Evolutionary conservation across 2,113 vertebrate genomes (phyloP).

Genomic region (Athene noctua): DNA sequence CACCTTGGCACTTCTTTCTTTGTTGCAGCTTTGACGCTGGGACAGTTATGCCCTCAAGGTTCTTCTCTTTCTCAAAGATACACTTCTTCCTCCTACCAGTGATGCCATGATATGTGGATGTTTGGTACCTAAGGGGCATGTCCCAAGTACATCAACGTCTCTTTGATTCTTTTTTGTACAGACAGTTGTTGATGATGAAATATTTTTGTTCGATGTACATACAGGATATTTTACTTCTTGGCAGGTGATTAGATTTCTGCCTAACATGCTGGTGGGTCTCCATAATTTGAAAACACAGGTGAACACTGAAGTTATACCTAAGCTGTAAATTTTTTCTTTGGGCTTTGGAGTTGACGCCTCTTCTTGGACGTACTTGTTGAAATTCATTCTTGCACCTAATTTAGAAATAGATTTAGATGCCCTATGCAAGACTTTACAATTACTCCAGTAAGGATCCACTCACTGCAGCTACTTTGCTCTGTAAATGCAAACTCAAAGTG

Average conservation of each 20-base stretch:
- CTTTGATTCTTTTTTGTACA: neutral
- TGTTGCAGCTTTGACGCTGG: neutral
- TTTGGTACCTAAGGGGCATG: neutral
- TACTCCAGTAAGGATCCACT: neutral
- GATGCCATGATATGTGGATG: neutral
- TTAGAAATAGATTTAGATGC: neutral
- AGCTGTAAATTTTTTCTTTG: neutral
- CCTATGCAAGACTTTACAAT: neutral
- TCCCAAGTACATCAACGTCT: neutral
- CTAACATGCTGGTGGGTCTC: neutral
- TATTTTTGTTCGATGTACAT: neutral
- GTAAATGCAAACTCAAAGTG: neutral
- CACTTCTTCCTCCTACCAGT: neutral
- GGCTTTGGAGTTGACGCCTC: neutral
- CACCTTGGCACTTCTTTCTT: neutral
- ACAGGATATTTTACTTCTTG: neutral
- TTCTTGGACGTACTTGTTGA: neutral
- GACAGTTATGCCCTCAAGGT: neutral
- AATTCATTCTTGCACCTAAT: neutral
- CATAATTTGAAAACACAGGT: neutral
- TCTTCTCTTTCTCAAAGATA: neutral
- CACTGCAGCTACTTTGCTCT: neutral
- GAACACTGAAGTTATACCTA: neutral
- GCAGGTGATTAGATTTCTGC: neutral
- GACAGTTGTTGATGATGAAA: neutral